Evolutionary conservation across 2,797 vertebrate genomes (phyloP).

Genomic region (Megalops cyprinoides): DNA sequence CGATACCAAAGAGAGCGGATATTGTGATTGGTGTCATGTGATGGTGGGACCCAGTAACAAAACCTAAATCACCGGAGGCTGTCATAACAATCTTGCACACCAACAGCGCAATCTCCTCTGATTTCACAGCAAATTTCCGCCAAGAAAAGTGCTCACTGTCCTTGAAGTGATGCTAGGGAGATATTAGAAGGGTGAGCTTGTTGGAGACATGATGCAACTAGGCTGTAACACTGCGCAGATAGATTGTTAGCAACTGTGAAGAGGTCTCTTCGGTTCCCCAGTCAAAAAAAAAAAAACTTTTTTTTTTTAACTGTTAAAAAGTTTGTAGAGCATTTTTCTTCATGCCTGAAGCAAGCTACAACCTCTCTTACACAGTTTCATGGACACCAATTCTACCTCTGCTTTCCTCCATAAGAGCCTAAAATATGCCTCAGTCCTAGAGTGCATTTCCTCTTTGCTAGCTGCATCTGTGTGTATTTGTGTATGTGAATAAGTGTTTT

Average conservation of each 20-base stretch:
- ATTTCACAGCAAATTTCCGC: constrained; percentile 79
- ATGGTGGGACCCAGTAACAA: constrained; percentile 71
- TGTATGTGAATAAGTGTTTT: not conserved
- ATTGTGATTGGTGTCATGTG: constrained; percentile 65
- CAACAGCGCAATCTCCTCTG: constrained; percentile 77
- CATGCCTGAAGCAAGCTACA: constrained; percentile 52
- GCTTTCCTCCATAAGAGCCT: constrained; percentile 48
- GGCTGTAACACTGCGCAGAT: constrained; percentile 81
- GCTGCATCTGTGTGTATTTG: not conserved
- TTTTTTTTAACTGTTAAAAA: constrained; percentile 74
- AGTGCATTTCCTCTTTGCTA: constrained; percentile 34
- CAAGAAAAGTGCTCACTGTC: constrained; percentile 82
- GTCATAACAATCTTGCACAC: constrained; percentile 70
- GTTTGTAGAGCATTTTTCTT: constrained; percentile 68
- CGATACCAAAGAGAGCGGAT: constrained; percentile 54
- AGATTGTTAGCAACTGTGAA: constrained; percentile 75
- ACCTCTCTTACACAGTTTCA: constrained; percentile 45
- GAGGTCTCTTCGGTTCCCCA: constrained; percentile 77
- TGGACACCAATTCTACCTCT: constrained; percentile 32
- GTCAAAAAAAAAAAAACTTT: constrained; percentile 72
- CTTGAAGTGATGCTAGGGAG: constrained; percentile 63
- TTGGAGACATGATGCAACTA: constrained; percentile 81
- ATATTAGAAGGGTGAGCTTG: constrained; percentile 73
- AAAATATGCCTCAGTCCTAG: constrained; percentile 37
- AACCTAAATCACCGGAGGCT: constrained; percentile 72